phyloP scores from a whole-genome alignment of 2,888 invertebrate genomes.

The Ypsolopha scabrella region DNA sequence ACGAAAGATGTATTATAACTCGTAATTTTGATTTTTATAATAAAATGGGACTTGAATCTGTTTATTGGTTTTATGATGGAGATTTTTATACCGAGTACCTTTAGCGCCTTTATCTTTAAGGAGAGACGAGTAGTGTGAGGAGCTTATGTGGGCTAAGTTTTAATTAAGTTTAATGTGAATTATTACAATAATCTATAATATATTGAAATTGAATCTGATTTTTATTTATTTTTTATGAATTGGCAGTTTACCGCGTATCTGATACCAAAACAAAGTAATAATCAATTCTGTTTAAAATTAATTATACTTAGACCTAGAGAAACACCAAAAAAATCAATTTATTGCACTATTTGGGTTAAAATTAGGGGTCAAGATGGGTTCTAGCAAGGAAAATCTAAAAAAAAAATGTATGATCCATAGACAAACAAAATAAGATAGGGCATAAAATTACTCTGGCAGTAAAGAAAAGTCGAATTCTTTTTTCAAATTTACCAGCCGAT shows the following conservation, averaged over 20 bases:
- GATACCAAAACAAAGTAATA: neutral
- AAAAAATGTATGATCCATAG: no score
- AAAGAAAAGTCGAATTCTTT: constrained; percentile 24
- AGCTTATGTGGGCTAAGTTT: constrained; percentile 67
- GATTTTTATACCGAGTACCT: constrained; percentile 68
- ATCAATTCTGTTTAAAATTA: neutral
- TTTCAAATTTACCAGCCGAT: constrained; percentile 35
- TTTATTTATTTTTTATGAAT: constrained; percentile 64
- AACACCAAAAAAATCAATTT: no score
- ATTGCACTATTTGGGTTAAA: no score
- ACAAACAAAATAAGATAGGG: no score
- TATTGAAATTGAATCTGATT: constrained; percentile 70
- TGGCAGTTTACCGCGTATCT: constrained; percentile 39
- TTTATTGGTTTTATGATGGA: constrained; percentile 69
- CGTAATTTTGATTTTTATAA: constrained; percentile 71
- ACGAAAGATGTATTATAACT: constrained; percentile 67
- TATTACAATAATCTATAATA: constrained; percentile 71
- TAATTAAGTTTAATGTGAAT: constrained; percentile 70
- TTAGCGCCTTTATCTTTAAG: constrained; percentile 63
- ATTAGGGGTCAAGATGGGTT: no score
- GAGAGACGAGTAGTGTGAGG: constrained; percentile 53
- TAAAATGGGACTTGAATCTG: constrained; percentile 71
- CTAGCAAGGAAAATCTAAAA: no score
- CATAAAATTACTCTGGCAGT: neutral
- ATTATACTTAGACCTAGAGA: no score